Evolutionary conservation across 1,140 invertebrate species (phyloP).

Genomic region (Drosophila lacertosa): DNA sequence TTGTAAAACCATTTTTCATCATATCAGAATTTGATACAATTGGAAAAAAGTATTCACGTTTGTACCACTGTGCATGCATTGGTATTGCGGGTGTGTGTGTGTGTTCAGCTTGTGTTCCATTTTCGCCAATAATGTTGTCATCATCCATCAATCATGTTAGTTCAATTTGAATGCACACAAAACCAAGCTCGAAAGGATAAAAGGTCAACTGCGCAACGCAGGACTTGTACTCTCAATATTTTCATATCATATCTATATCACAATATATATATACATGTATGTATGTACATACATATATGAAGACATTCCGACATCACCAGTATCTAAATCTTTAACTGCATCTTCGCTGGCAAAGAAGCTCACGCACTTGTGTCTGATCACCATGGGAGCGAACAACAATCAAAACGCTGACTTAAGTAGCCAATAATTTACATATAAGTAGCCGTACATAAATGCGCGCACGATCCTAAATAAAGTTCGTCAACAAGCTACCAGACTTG

Average conservation of each 20-base stretch:
- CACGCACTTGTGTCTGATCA: constrained; percentile 18
- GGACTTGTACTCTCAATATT: too few species aligned
- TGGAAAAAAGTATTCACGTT: too few species aligned
- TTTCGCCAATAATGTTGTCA: constrained; percentile 12
- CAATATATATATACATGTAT: not conserved
- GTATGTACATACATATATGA: not conserved
- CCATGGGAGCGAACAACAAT: constrained; percentile 8
- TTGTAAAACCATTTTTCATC: too few species aligned
- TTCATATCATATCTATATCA: not conserved
- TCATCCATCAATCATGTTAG: constrained; percentile 42
- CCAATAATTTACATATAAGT: constrained; percentile 32
- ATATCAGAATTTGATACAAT: too few species aligned
- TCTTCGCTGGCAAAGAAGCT: too few species aligned
- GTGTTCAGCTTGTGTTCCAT: constrained; percentile 9
- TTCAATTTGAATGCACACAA: constrained; percentile 29
- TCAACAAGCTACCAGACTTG: constrained; percentile 2
- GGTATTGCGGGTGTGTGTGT: not conserved
- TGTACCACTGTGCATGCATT: constrained; percentile 1
- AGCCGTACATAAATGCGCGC: not conserved
- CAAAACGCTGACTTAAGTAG: constrained; percentile 38
- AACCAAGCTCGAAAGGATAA: constrained; percentile 22
- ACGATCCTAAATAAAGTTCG: constrained; percentile 9
- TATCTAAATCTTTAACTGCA: constrained; percentile 8
- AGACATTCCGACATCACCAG: too few species aligned
- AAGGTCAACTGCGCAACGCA: constrained; percentile 18